Base-by-base conservation (phyloP, 2,797 vertebrate species). In the Manis javanica region DNA sequence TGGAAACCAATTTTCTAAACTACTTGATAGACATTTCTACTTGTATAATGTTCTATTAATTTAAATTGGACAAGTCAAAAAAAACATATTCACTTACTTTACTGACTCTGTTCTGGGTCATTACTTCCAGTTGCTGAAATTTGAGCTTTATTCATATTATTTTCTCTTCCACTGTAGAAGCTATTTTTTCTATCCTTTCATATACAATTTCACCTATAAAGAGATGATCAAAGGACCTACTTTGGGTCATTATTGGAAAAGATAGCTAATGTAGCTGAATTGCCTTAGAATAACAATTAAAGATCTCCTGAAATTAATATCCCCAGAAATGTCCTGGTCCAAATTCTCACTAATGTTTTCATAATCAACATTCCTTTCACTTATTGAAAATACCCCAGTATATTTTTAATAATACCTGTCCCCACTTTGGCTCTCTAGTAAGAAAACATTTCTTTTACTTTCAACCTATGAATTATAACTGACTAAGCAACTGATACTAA, bases 101-200 rank as follows among this genome's bases (percentile, higher is more conserved):
- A 39, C 2, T 5, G 8, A 42, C 9, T 69, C 9, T 82, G 14
- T 68, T 77, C 24, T 91, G 29, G 5, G 4, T 66, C 61, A 55
- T 86, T 77, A 87, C 9, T 75, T 91, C 2, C 16, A 91, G 24
- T 37, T 89, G 19, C 24, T 64, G 7, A 93, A 88, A 59, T 69
- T 82, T 72, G 95, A 91, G 63, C n/a, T 86, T 91, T 75, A 46
- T 87, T 91, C 6, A 15, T 78, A 72, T 53, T 75, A 66, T 83
- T 89, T 87, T 81, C 0, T 71, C 14, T 77, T 77, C 1, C 4
- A 85, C 13, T 37, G 0, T 51, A 57, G 46, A 68, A 9, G 18
- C 10, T 69, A 57, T 63, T 39, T 39, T 85, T 84, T 31, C 75
- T 74, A 10, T 66, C 29, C 18, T 7, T 91, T 69, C 39, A 31